These are phyloP conservation scores for Sphenopsis melanotis DNA, from an alignment of 2,797 vertebrate species.

Conservation along the genomic window DNA sequence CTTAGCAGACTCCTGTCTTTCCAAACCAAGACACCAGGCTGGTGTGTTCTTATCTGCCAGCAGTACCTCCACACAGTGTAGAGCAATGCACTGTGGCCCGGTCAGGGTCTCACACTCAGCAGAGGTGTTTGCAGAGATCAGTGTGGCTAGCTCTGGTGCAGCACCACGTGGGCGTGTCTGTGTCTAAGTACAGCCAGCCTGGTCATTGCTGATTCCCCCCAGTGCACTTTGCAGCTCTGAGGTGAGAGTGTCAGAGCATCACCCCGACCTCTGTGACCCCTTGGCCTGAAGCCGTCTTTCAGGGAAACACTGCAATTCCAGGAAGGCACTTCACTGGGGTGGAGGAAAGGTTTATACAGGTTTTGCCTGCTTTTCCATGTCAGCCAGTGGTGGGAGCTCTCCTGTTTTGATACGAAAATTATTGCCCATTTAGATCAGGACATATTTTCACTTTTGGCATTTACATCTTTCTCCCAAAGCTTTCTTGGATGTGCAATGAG, in stretches of 20 bases:
- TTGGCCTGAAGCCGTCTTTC: background rate
- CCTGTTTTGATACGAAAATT: background rate
- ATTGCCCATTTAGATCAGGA: background rate
- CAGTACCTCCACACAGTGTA: rapidly evolving
- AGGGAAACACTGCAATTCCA: background rate
- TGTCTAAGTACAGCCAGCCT: background rate
- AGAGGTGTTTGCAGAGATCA: background rate
- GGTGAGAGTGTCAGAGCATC: background rate
- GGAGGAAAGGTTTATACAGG: background rate
- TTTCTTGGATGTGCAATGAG: background rate
- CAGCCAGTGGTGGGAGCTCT: background rate
- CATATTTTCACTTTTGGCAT: background rate
- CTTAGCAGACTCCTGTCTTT: too few species aligned
- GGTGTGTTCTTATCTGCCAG: background rate
- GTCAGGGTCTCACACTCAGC: background rate
- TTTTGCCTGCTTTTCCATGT: background rate
- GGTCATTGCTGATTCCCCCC: background rate
- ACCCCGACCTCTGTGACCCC: too few species aligned
- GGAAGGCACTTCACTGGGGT: background rate
- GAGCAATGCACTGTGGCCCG: rapidly evolving
- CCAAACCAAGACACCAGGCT: too few species aligned
- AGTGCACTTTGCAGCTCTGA: background rate
- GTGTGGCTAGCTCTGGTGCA: background rate
- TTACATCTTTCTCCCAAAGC: background rate
- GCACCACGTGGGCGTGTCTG: rapidly evolving